These are phyloP conservation scores for Parasteatoda tepidariorum DNA, from an alignment of 1,140 invertebrate genomes.

Conservation along the genomic window DNA sequence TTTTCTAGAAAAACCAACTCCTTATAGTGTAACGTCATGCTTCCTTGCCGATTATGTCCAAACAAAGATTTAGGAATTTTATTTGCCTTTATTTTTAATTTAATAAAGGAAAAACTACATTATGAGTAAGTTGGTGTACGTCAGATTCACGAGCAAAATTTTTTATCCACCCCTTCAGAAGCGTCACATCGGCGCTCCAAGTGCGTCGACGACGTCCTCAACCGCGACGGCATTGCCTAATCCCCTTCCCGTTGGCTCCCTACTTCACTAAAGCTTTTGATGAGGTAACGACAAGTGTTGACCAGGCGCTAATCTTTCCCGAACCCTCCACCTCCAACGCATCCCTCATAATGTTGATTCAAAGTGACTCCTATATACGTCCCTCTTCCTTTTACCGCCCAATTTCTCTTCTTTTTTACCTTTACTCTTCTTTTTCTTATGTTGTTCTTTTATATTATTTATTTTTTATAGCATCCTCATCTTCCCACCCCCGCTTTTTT, in stretches of 20 bases:
- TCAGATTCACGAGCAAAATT: no score
- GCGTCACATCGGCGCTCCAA: not conserved
- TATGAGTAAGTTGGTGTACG: no score
- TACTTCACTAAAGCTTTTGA: conserved; percentile 46
- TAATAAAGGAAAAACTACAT: no score
- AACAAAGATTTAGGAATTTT: no score
- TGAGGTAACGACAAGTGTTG: conserved; percentile 58
- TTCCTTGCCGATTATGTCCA: no score
- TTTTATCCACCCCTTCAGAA: no score
- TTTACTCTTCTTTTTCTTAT: not conserved
- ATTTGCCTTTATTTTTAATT: no score
- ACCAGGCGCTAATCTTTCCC: conserved; percentile 39
- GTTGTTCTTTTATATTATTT: conserved; percentile 27
- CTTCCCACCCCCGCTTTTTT: not conserved
- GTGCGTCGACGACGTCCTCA: not conserved
- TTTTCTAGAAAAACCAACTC: no score
- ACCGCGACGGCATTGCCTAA: not conserved
- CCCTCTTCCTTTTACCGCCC: not conserved
- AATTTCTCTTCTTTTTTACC: conserved; percentile 1
- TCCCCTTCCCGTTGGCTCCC: conserved; percentile 32
- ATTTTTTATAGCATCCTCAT: not conserved
- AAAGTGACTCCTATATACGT: conserved; percentile 16
- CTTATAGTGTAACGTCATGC: no score
- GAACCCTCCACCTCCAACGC: not conserved
- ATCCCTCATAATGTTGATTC: conserved; percentile 53